Percentiles rank a stretch among this genome's conserved stretches.
phyloP scores from a whole-genome alignment of 2,113 vertebrate genomes.

The Meriones unguiculatus region DNA sequence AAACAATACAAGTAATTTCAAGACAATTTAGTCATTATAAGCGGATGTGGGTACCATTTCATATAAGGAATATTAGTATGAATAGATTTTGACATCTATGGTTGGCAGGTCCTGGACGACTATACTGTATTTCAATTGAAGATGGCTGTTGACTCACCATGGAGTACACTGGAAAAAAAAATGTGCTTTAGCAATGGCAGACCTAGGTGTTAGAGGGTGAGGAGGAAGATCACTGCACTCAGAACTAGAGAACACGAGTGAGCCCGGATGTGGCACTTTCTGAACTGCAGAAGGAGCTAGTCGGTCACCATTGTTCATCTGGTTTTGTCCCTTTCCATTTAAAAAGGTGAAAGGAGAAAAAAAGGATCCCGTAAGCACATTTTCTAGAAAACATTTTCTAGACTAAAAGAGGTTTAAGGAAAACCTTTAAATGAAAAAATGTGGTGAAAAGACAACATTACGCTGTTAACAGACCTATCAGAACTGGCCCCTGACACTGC shows the following conservation, averaged over 20 bases:
- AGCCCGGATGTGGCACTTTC: not conserved
- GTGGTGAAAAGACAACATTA: not conserved
- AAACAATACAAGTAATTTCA: not conserved
- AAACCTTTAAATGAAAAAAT: not conserved
- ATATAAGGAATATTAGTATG: not conserved
- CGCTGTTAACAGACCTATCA: not conserved
- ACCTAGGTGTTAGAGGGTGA: not conserved
- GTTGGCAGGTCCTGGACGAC: not conserved
- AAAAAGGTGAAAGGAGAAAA: not conserved
- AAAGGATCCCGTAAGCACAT: not conserved
- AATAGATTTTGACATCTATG: not conserved
- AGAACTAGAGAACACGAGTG: not conserved
- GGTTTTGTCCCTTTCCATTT: not conserved
- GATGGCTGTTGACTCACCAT: not conserved
- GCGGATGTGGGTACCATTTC: not conserved
- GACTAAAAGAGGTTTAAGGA: not conserved
- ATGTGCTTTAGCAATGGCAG: fast-evolving
- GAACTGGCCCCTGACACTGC: fast-evolving
- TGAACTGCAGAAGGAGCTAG: not conserved
- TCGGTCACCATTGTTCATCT: fast-evolving
- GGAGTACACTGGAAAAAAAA: fast-evolving
- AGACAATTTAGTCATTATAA: not conserved
- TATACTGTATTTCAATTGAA: fast-evolving
- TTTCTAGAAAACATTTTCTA: not conserved
- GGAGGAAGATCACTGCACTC: not conserved